Conservation (phyloP, 2,888 invertebrate species). For the Argyresthia goedartella region DNA sequence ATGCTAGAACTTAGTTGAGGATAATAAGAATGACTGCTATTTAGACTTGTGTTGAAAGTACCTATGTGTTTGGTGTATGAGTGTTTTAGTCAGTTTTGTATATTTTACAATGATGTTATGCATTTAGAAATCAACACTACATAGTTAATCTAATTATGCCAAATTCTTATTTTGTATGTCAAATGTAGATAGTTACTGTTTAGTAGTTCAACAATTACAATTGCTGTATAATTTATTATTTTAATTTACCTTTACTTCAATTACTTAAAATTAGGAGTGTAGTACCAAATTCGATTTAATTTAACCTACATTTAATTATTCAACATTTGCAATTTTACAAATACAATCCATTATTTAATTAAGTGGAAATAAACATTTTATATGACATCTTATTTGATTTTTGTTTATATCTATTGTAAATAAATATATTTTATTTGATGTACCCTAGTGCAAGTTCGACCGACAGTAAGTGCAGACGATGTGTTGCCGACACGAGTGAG, state of each 20-base stretch:
- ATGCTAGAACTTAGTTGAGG: slow-evolving; percentile 34
- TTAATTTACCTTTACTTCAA: too few relatives aligned
- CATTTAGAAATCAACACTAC: slow-evolving; percentile 52
- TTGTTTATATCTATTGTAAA: slow-evolving; percentile 20
- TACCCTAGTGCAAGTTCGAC: too few relatives aligned
- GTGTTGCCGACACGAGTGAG: too few relatives aligned
- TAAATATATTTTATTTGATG: too few relatives aligned
- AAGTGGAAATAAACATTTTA: slow-evolving; percentile 69
- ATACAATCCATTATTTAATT: slow-evolving; percentile 56
- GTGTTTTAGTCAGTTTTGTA: slow-evolving; percentile 52
- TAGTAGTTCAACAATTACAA: neutral
- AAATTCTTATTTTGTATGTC: slow-evolving; percentile 60
- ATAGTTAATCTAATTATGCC: slow-evolving; percentile 54
- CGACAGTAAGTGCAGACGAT: too few relatives aligned
- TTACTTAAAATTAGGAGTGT: neutral
- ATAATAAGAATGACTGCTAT: slow-evolving; percentile 2
- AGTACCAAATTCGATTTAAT: neutral
- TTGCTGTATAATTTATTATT: neutral
- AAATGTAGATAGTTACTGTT: slow-evolving; percentile 20
- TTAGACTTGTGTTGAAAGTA: slow-evolving; percentile 30
- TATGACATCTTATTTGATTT: slow-evolving; percentile 58
- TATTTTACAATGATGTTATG: slow-evolving; percentile 50
- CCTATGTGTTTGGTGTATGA: slow-evolving; percentile 57
- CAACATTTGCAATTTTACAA: slow-evolving; percentile 35
- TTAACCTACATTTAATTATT: neutral